Evolutionary conservation across 2,888 invertebrate genomes (phyloP).

Genomic region (Hirtodrosophila alboralis): DNA sequence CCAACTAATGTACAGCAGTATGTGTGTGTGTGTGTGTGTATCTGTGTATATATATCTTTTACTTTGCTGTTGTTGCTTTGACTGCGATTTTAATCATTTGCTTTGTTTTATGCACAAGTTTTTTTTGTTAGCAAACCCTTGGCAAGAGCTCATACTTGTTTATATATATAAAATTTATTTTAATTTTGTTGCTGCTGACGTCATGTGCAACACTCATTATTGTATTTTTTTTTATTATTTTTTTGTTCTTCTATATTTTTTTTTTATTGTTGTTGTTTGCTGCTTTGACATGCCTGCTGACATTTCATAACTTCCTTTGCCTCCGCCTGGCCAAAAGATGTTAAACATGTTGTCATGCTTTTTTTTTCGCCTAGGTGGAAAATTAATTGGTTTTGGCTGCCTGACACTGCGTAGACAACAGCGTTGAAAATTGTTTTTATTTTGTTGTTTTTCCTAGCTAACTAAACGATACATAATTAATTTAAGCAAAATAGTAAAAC

Average conservation of each 20-base stretch:
- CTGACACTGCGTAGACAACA: conserved; percentile 30
- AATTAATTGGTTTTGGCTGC: conserved; percentile 54
- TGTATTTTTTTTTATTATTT: conserved; percentile 21
- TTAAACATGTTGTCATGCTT: conserved; percentile 52
- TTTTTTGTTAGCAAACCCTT: conserved; percentile 41
- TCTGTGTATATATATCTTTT: conserved; percentile 34
- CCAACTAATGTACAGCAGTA: conserved; percentile 43
- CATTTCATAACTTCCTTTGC: conserved; percentile 45
- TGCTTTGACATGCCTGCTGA: conserved; percentile 48
- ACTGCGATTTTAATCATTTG: conserved; percentile 51
- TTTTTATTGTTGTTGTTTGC: conserved; percentile 13
- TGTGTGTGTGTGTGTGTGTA: conserved; percentile 21
- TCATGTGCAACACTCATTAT: conserved; percentile 51
- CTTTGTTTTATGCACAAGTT: conserved; percentile 49
- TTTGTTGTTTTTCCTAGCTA: conserved; percentile 8
- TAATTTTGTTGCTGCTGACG: conserved; percentile 56
- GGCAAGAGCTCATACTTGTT: conserved; percentile 30
- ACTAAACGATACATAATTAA: conserved; percentile 24
- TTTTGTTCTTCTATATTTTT: conserved; percentile 1
- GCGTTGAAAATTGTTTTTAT: conserved; percentile 22
- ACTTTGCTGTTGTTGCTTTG: conserved; percentile 49
- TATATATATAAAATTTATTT: conserved; percentile 35
- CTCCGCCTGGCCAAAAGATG: conserved; percentile 21
- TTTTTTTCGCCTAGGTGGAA: conserved; percentile 58
- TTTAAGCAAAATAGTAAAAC: too few species aligned